Base-by-base conservation (phyloP, 2,113 vertebrate species). In the Pongo abelii region DNA sequence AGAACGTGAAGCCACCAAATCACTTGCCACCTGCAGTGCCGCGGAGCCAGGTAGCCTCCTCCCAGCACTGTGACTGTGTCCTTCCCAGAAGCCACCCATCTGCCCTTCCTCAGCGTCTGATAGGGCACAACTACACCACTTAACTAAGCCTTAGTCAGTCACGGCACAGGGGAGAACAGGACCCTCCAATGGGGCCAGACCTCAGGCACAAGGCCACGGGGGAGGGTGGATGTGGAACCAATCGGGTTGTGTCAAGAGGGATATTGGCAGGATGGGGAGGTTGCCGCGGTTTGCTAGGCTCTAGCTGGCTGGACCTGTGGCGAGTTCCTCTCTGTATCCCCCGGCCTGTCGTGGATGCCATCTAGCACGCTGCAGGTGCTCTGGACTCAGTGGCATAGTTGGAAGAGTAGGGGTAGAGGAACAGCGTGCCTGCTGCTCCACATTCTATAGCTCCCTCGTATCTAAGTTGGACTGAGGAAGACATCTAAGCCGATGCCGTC, bases 201-300 rank as follows among this genome's bases (percentile, higher is more conserved):
- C 30, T 23, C 14, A 23, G 59, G 40, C 55, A 35, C 38, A 14
- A 1, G 52, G 18, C 64, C 32, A 23, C 0, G 0, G 13, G 20
- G 6, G 43, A 27, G 27, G 52, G 16, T 1, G 10, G 38, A 22
- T 0, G 0, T 50, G 77, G 75, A 35, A 27, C 32, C 2, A 1
- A 12, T 14, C 18, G 11, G 20, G 25, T 38, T 22, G 16, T 8
- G 10, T 27, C 40, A 25, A 22, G 8, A 50, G 40, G 38, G n/a
- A 84, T n/a, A 50, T 4, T 14, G 40, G 52, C 48, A 17, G 81
- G 48, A 38, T 12, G 46, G 55, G 16, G 16, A 4, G 16, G 18
- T 30, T 2, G 0, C 0, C 0, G 8, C 11, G 30, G 30, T 8
- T 22, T 1, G 0, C 46, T 11, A 8, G 92, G 79, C 32, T 20